Percentiles rank a stretch among this genome's conserved stretches.
Evolutionary conservation across 2,888 invertebrate genomes (phyloP).

Genomic region (Tortrix viridana): DNA sequence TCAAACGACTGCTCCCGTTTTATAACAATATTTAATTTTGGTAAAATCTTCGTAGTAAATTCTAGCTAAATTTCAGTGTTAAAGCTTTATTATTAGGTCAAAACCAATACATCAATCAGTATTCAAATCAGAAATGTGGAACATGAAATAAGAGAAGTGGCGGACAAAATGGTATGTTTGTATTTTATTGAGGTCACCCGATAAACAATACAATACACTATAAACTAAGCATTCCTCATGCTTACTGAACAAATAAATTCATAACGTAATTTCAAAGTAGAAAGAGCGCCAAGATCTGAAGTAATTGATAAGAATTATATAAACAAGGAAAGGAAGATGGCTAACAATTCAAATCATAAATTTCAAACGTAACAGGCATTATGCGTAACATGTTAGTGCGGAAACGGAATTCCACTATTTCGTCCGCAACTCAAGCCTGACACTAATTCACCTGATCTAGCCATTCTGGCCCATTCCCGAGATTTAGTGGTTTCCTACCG

Average conservation of each 20-base stretch:
- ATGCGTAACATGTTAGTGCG: slow-evolving; percentile 20
- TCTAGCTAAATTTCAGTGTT: too few relatives aligned
- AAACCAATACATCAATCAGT: not conserved
- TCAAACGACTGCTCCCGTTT: slow-evolving; percentile 5
- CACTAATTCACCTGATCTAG: slow-evolving; percentile 59
- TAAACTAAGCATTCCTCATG: slow-evolving; percentile 1
- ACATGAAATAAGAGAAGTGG: slow-evolving; percentile 14
- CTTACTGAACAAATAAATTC: not conserved
- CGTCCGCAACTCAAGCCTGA: slow-evolving; percentile 49
- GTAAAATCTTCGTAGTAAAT: too few relatives aligned
- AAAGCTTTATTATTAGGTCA: not conserved
- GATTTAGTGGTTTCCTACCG: slow-evolving; percentile 69
- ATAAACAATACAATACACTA: slow-evolving; percentile 24
- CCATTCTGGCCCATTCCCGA: slow-evolving; percentile 52
- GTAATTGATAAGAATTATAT: not conserved
- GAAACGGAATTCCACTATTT: slow-evolving; percentile 42
- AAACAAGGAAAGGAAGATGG: slow-evolving; percentile 14
- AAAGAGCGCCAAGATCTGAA: not conserved
- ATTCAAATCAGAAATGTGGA: slow-evolving; percentile 8
- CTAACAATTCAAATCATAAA: slow-evolving; percentile 3
- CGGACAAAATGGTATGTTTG: slow-evolving; percentile 2
- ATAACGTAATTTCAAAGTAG: slow-evolving; percentile 1
- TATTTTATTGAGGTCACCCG: slow-evolving; percentile 17
- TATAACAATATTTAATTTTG: slow-evolving; percentile 1
- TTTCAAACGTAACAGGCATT: slow-evolving; percentile 14